phyloP scores from a whole-genome alignment of 1,140 invertebrate species.

The Dinothrombium tinctorium region DNA sequence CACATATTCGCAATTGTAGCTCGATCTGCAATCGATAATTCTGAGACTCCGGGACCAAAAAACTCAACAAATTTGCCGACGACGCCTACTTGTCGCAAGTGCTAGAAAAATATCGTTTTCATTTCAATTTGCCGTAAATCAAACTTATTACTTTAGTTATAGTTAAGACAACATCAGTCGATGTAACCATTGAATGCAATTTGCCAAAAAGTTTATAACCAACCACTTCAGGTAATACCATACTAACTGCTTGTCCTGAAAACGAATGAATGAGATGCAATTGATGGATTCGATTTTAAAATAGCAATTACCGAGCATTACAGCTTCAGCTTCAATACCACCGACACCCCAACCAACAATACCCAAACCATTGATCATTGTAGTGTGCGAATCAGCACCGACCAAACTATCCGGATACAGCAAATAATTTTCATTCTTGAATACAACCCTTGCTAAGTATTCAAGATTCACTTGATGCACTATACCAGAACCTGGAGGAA shows the following conservation, averaged over 20 bases:
- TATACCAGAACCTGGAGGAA: conserved; percentile 92
- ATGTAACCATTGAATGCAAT: conserved; percentile 60
- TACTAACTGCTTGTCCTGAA: conserved; percentile 88
- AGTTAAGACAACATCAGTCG: conserved; percentile 88
- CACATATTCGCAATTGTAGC: conserved; percentile 69
- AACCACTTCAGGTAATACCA: conserved; percentile 84
- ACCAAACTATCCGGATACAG: conserved; percentile 88
- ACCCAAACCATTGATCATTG: conserved; percentile 84
- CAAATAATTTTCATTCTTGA: conserved; percentile 33
- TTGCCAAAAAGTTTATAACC: conserved; percentile 70
- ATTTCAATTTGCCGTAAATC: background rate
- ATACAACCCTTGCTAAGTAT: conserved; percentile 84
- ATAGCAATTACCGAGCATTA: conserved; percentile 56
- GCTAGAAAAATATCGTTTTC: too few relatives aligned
- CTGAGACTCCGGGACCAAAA: conserved; percentile 70
- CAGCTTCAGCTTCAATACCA: conserved; percentile 35
- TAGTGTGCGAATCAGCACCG: conserved; percentile 96
- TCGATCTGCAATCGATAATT: conserved; percentile 77
- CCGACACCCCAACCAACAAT: conserved; percentile 41
- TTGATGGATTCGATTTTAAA: too few relatives aligned
- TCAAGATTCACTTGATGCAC: conserved; percentile 96
- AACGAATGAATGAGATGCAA: too few relatives aligned
- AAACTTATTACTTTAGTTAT: conserved; percentile 58
- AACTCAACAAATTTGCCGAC: conserved; percentile 98
- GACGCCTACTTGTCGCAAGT: conserved; percentile 73